Conservation (phyloP, 2,797 vertebrate genomes). For the Monodelphis domestica region DNA sequence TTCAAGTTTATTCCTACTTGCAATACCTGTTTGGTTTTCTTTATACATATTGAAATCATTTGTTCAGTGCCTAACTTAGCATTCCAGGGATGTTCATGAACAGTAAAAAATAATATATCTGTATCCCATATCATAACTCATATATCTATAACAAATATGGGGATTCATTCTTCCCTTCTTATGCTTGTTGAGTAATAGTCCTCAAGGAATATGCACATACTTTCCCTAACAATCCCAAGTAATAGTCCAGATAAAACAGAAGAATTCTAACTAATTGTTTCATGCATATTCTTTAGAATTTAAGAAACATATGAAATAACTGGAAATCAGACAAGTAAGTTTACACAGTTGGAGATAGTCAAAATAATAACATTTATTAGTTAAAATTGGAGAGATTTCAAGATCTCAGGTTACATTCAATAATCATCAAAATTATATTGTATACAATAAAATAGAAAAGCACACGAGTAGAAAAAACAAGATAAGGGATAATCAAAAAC, state of each 20-base stretch:
- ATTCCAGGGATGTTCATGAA: background rate
- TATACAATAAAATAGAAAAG: background rate
- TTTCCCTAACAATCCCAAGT: background rate
- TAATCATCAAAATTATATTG: background rate
- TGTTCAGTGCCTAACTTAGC: background rate
- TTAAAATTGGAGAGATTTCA: background rate
- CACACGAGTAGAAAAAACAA: background rate
- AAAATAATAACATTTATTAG: background rate
- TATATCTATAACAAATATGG: background rate
- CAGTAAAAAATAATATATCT: background rate
- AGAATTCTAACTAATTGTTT: background rate
- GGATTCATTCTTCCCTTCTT: background rate
- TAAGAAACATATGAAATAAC: background rate
- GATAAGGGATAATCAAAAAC: background rate
- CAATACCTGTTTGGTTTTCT: background rate
- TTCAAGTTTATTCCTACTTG: background rate
- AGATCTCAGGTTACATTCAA: background rate
- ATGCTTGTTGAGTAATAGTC: background rate
- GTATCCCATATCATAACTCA: background rate
- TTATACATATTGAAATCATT: background rate
- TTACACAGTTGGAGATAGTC: background rate
- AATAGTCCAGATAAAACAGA: background rate
- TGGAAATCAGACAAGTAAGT: background rate
- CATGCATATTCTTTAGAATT: background rate
- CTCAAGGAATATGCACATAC: background rate